Evolutionary conservation across 2,888 invertebrate genomes (phyloP).

Genomic region (Ceraclea dissimilis): DNA sequence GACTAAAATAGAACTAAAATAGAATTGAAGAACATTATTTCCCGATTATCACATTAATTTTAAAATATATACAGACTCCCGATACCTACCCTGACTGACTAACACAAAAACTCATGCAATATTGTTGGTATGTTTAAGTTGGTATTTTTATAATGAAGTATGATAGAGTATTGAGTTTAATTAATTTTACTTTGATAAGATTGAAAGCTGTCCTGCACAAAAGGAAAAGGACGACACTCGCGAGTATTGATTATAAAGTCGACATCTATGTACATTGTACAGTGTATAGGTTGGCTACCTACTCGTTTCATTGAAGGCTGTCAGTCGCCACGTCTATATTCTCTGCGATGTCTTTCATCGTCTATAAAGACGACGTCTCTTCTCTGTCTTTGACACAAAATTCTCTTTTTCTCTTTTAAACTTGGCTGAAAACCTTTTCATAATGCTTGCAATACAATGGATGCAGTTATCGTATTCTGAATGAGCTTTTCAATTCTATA

Average conservation of each 20-base stretch:
- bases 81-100: too few relatives aligned
- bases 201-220: not conserved
- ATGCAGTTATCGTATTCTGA: not conserved
- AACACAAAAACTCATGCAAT: too few relatives aligned
- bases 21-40: too few relatives aligned
- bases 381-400: not conserved
- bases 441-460: not conserved
- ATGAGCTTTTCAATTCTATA: not conserved
- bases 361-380: not conserved
- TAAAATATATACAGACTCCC: too few relatives aligned
- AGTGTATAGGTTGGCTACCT: too few relatives aligned
- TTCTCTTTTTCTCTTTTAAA: not conserved
- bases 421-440: not conserved
- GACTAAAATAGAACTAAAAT: too few relatives aligned
- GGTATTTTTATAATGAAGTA: too few relatives aligned
- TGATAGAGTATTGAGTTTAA: too few relatives aligned
- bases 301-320: not conserved
- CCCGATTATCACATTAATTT: too few relatives aligned
- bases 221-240: not conserved
- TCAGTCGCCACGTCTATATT: not conserved
- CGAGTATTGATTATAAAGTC: not conserved
- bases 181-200: not conserved
- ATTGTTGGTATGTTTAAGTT: too few relatives aligned
- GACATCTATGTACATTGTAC: too few relatives aligned
- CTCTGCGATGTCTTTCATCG: not conserved